Base-by-base conservation (phyloP, 2,113 vertebrate genomes). In the Pachyramphus minor region DNA sequence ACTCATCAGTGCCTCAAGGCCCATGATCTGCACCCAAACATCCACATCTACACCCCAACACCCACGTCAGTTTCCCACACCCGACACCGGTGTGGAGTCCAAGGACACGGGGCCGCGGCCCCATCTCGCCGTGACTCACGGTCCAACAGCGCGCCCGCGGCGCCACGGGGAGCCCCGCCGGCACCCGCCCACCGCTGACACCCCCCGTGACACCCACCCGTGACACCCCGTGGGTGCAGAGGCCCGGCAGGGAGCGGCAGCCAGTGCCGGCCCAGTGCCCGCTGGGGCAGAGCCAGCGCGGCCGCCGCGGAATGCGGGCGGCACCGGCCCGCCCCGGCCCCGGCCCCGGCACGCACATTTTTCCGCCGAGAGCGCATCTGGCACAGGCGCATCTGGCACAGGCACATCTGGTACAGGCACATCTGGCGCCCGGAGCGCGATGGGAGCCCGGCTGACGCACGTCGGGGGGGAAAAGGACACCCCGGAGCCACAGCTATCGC, bases 1-100 rank as follows among this genome's bases (percentile, higher is more conserved):
- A 0, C 6, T n/a, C 8, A 6, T 11, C 39, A 28, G 66, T 16
- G 4, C 45, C 31, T 7, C 55, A n/a, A 35, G 1, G 7, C 0
- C 18, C 18, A 5, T 0, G 10, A 21, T 33, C 28, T 58, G 30
- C 8, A 8, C 47, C 45, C 14, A 50, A 22, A 21, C 1, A 3
- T 2, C 35, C n/a, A 5, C 4, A 1, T 17, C 23, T 31, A 28
- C 39, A 31, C 28, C 39, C 19, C 39, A 44, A 15, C 62, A 42
- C 28, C 49, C 23, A 50, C 21, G 4, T 21, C 62, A 64, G 9
- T 16, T 35, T 35, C 35, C 5, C 49, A 15, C 11, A 62, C 89
- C 55, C 4, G 23, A 45, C 31, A 67, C 16, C 33, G 10, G 66
- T 7, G 14, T 8, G 66, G 73, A 66, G 85, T 84, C 78, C 78